Evolutionary conservation across 2,113 vertebrate genomes (phyloP), one percentile per base, ranked within the genome.

Genomic region (Dasyprocta punctata): DNA sequence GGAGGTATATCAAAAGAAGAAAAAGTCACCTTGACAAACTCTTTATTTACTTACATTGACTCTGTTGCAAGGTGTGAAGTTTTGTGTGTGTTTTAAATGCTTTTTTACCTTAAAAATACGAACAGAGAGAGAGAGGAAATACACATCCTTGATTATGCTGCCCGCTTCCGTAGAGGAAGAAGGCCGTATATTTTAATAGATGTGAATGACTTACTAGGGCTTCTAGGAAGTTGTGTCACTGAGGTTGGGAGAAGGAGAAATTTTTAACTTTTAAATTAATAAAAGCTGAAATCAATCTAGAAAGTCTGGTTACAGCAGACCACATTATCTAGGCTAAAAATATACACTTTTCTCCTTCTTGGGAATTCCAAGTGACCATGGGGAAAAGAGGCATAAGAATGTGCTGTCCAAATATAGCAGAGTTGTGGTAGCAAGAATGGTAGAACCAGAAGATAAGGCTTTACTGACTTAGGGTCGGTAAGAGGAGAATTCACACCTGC

Each of bases 51-150:
- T 86, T 81, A 24, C 11, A 54, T 5, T 87, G 61, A 89, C 38
- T 85, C 28, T 87, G 19, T 89, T 94, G 11, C 65, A 12, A 93
- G 20, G 9, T 78, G 19, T 87, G 84, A 93, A 49, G 38, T 82
- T 71, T 71, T 84, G 8, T 92, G n/a, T 44, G 69, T 89, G 30
- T 89, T 75, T 65, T 38, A 85, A 44, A 78, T 71, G 19, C 47
- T 77, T 81, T 93, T 96, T 97, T 89, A 63, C 33, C 86, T 90
- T 54, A 16, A 86, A 94, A 90, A 89, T 77, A n/a, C 36, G 61
- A 24, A 30, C 0, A 71, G 33, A 69, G 86, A 89, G 92, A 89
- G 47, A 69, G 5, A 12, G 86, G 33, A 84, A 49, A 38, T 71
- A 8, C 38, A 54, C 1, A 58, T 38, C n/a, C 28, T 56, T 26